Base-by-base conservation (phyloP, 1,140 invertebrate species). In the Myzus persicae region DNA sequence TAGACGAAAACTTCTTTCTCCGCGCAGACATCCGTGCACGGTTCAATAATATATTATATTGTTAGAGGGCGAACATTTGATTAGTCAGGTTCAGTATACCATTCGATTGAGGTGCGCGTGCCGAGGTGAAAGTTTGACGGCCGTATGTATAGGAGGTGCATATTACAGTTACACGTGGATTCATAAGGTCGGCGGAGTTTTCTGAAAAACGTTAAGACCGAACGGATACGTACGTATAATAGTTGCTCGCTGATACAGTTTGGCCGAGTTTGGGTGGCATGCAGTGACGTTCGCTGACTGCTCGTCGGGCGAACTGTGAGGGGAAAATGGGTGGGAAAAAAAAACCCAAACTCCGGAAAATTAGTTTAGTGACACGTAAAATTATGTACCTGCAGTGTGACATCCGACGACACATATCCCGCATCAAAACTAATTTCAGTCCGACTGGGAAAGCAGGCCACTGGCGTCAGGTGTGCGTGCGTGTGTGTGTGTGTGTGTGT, bases 321-420 rank as follows among this genome's bases (percentile, higher is more conserved):
- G 4, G 14, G 14, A 1, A n/a, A n/a, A 44, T 18, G 11, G 26
- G 24, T 18, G 48, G 48, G 48, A 48, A 48, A 48, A 46, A 51
- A 22, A 51, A 51, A 51, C 22, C 48, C 48, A 22, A 51, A 51
- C n/a, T 89, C 87, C 1, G 20, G 18, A 31, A 89, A 51, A 89
- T 89, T 89, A 51, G 46, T 89, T 89, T 48, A 89, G 46, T 51
- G 46, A 51, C 44, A 51, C 31, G n/a, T 89, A 36, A 87, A 36
- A 36, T n/a, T 85, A 26, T 89, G 46, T 51, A 51, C n/a, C 46
- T 36, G 46, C n/a, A n/a, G n/a, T 38, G 87, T 89, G 87, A 89
- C 87, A 51, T 38, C n/a, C 9, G 87, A 89, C 87, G 87, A 88
- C 87, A 51, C 87, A 51, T 51, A 51, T 51, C 46, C 46, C 87